A percentile compares a stretch with the other conserved stretches of the same genome.
These are phyloP conservation scores for Drosophila rellima DNA, from an alignment of 2,888 invertebrate species.

Conservation along the genomic window DNA sequence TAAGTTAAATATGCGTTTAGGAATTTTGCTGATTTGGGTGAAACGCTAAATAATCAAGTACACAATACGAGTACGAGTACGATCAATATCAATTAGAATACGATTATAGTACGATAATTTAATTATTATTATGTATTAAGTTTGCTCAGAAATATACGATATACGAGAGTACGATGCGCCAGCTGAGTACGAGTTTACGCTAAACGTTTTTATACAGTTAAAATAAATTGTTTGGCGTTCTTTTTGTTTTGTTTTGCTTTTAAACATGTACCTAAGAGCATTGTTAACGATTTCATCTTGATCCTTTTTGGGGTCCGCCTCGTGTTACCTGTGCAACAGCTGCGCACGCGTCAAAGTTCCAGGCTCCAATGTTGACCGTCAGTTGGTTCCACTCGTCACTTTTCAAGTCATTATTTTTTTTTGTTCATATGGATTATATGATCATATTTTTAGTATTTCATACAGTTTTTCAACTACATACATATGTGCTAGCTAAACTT, in stretches of 20 bases:
- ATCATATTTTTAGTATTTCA: conserved; percentile 60
- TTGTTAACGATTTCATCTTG: conserved; percentile 37
- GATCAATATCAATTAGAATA: conserved; percentile 61
- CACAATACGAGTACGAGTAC: conserved; percentile 68
- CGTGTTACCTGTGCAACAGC: conserved; percentile 37
- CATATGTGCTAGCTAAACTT: conserved; percentile 45
- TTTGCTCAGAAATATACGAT: conserved; percentile 71
- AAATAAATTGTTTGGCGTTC: conserved; percentile 38
- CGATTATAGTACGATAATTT: conserved; percentile 53
- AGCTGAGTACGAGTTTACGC: conserved; percentile 59
- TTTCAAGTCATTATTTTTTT: conserved; percentile 45
- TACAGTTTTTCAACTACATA: conserved; percentile 43
- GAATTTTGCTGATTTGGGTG: conserved; percentile 51
- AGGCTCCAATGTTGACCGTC: conserved; percentile 23
- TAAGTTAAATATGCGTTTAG: conserved; percentile 33
- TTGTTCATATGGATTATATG: conserved; percentile 52
- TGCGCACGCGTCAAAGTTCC: conserved; percentile 50
- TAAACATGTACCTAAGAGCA: conserved; percentile 66
- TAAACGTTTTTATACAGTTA: conserved; percentile 68
- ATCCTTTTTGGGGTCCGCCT: conserved; percentile 31
- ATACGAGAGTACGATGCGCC: conserved; percentile 70
- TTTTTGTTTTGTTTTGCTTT: conserved; percentile 22
- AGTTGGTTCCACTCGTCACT: conserved; percentile 44
- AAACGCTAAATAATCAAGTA: conserved; percentile 73
- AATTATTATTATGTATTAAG: conserved; percentile 45